Percentiles rank a stretch among this genome's conserved stretches.
phyloP scores from a whole-genome alignment of 2,888 invertebrate genomes.

The Stramonita haemastoma region DNA sequence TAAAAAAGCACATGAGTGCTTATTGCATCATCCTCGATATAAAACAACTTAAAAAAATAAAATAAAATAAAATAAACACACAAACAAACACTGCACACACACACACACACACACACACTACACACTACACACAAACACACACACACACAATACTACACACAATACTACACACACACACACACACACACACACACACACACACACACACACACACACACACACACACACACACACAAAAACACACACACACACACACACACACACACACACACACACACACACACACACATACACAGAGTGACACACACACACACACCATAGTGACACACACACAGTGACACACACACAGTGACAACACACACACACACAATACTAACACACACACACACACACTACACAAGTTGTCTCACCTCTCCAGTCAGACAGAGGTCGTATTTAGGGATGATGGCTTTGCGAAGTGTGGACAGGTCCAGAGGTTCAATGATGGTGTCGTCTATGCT shows the following conservation, averaged over 20 bases:
- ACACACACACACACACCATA: not conserved
- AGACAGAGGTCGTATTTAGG: slow-evolving; percentile 92
- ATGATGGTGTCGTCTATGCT: slow-evolving; percentile 78
- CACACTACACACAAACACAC: too few relatives aligned
- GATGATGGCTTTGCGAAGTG: slow-evolving; percentile 81
- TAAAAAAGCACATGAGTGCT: too few relatives aligned
- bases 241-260: slow-evolving; percentile 26
- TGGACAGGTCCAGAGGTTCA: slow-evolving; percentile 47
- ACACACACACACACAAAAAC: slow-evolving; percentile 51
- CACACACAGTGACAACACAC: not conserved
- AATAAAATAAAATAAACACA: too few relatives aligned
- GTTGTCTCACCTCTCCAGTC: slow-evolving; percentile 87
- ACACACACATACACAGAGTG: not conserved
- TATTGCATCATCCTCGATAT: too few relatives aligned
- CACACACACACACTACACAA: not conserved
- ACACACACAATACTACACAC: too few relatives aligned
- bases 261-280: not conserved
- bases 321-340: not conserved
- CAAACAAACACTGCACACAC: too few relatives aligned
- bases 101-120: too few relatives aligned
- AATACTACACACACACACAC: not conserved
- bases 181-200: slow-evolving; percentile 8
- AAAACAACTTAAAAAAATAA: too few relatives aligned
- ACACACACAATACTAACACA: not conserved
- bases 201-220: not conserved